Conservation (phyloP, 2,797 vertebrate species). For the Gymnothorax javanicus region DNA sequence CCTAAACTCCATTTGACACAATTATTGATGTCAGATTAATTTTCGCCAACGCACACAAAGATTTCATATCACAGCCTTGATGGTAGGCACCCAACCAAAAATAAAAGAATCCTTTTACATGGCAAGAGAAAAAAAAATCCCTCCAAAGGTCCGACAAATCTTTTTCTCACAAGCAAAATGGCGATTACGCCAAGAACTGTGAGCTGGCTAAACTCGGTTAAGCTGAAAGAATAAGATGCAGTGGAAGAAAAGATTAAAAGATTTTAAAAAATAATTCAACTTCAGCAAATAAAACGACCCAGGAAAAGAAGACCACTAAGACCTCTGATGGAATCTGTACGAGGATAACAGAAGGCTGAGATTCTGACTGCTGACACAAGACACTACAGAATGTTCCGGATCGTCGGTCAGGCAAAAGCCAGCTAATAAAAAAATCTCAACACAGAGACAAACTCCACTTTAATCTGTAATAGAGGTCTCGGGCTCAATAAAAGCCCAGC, state of each 20-base stretch:
- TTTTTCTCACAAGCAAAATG: not conserved
- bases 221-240: not conserved
- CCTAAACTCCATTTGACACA: not conserved
- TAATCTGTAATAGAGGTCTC: slow-evolving; percentile 8
- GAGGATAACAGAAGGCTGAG: not conserved
- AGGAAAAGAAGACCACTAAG: not conserved
- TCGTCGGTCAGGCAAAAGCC: not conserved
- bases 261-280: not conserved
- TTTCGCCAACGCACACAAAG: not conserved
- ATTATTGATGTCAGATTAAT: not conserved
- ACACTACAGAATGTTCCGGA: not conserved
- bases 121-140: not conserved
- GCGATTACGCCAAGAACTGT: not conserved
- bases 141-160: not conserved
- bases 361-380: not conserved
- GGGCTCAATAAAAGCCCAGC: not conserved
- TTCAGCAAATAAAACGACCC: not conserved
- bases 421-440: not conserved
- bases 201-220: not conserved
- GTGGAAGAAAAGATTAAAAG: not conserved
- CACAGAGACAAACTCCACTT: not conserved
- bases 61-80: not conserved
- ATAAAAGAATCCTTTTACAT: not conserved
- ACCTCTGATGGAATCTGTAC: not conserved
- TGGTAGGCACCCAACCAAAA: not conserved